These are phyloP conservation scores for Malaclemys terrapin DNA, from an alignment of 2,113 vertebrate species.

Conservation along the genomic window DNA sequence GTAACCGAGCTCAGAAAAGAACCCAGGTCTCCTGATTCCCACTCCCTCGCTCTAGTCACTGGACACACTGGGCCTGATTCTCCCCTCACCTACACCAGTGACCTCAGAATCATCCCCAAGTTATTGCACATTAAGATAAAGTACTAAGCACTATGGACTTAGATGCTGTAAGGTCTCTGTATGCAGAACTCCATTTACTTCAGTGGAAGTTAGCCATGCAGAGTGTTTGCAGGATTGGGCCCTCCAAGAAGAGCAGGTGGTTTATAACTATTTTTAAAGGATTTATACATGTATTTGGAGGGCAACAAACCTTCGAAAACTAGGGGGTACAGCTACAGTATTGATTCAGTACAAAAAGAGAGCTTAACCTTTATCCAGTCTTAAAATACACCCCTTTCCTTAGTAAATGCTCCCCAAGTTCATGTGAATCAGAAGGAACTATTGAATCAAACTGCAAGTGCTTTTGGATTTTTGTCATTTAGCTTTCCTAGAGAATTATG, in stretches of 20 bases:
- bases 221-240: not conserved
- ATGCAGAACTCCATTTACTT: not conserved
- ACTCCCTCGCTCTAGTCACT: not conserved
- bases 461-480: not conserved
- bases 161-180: not conserved
- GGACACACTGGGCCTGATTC: not conserved
- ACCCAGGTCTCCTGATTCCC: not conserved
- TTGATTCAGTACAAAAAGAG: not conserved
- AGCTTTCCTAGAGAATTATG: slow-evolving; percentile 11
- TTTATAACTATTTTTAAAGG: not conserved
- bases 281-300: not conserved
- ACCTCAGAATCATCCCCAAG: slow-evolving; percentile 11
- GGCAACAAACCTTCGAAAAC: slow-evolving; percentile 17
- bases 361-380: slow-evolving; percentile 56
- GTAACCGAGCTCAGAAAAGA: not conserved
- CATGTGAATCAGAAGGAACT: slow-evolving; percentile 65
- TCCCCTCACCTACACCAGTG: not conserved
- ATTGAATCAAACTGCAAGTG: slow-evolving; percentile 35
- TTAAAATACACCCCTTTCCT: slow-evolving; percentile 43
- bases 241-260: not conserved
- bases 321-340: not conserved
- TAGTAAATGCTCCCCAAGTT: not conserved
- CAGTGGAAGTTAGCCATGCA: not conserved
- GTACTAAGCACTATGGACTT: not conserved
- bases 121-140: not conserved